A percentile compares a stretch with the other conserved stretches of the same genome.
Conservation (phyloP, 92 coral and sea anemone genomes). For the Umimayanthus kanabou region DNA sequence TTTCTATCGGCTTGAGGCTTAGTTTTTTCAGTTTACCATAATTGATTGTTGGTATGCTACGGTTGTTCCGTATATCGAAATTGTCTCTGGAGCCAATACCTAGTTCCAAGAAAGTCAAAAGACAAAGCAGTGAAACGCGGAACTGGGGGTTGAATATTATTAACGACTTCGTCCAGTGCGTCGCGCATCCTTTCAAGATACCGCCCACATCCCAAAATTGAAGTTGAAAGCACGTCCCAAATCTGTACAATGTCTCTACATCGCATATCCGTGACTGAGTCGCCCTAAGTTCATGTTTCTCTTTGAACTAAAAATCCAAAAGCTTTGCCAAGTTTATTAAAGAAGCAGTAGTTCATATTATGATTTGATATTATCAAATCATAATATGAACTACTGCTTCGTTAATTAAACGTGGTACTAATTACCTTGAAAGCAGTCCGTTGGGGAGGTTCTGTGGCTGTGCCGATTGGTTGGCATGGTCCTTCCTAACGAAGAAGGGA, state of each 20-base stretch:
- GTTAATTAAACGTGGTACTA: neutral
- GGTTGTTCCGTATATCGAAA: neutral
- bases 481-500: neutral
- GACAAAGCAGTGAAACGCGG: no score
- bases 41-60: neutral
- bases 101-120: no score
- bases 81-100: no score
- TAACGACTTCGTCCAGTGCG: no score
- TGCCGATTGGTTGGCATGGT: neutral
- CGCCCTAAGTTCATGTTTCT: neutral
- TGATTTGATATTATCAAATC: no score
- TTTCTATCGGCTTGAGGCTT: neutral
- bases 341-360: neutral
- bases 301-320: neutral
- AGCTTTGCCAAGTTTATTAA: neutral
- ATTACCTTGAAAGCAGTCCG: slow-evolving; percentile 30
- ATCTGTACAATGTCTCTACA: neutral
- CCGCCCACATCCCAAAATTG: neutral
- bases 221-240: neutral
- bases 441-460: neutral
- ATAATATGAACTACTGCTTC: no score
- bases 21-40: no score
- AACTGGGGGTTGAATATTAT: no score
- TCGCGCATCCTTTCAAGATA: neutral
- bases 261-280: neutral